phyloP scores from a whole-genome alignment of 2,888 invertebrate species.

The Synergus laeviventris region DNA sequence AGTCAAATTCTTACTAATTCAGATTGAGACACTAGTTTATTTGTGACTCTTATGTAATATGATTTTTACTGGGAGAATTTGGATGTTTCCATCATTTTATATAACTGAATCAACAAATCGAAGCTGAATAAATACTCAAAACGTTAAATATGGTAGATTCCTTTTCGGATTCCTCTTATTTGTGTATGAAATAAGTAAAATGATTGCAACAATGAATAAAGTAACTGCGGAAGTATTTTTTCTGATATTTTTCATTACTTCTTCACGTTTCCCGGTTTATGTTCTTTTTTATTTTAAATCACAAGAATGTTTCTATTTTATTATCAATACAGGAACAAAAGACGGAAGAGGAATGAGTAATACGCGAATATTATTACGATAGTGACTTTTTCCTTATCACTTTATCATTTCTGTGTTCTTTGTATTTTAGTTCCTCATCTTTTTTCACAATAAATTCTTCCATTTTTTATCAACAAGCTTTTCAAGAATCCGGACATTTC shows the following conservation, averaged over 20 bases:
- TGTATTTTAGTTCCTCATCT: constrained; percentile 6
- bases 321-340: not conserved
- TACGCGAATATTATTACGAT: not conserved
- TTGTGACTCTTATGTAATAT: not conserved
- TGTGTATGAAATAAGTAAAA: not conserved
- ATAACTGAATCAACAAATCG: not conserved
- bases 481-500: not conserved
- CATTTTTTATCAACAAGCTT: not conserved
- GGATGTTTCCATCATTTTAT: not conserved
- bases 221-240: too few relatives aligned
- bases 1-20: too few relatives aligned
- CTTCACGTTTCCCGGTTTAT: too few relatives aligned
- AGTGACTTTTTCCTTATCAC: not conserved
- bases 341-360: constrained; percentile 1
- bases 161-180: too few relatives aligned
- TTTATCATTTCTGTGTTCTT: not conserved
- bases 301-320: constrained; percentile 3
- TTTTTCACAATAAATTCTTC: not conserved
- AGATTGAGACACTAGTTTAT: too few relatives aligned
- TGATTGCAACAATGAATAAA: not conserved
- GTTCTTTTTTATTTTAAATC: not conserved
- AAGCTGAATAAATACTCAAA: not conserved
- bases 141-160: not conserved
- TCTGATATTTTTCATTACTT: too few relatives aligned
- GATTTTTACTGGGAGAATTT: not conserved